Percentiles rank a stretch among this genome's conserved stretches.
Conservation (phyloP, 2,888 invertebrate genomes). For the Cryptosula pallasiana region DNA sequence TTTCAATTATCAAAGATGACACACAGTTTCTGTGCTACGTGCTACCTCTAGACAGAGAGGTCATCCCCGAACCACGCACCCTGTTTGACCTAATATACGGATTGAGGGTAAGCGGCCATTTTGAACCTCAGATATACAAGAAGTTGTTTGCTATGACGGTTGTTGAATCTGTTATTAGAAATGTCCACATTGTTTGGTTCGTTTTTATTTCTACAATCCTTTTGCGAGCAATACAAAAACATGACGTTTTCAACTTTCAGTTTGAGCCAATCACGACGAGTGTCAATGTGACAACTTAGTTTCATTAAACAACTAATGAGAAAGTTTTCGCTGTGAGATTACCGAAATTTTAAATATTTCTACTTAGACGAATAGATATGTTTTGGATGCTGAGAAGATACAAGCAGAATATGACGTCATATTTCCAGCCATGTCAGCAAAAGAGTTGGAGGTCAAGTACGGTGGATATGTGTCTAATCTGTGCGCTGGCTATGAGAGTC, state of each 20-base stretch:
- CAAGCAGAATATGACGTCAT: not conserved
- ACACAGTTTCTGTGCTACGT: not conserved
- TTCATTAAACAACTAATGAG: no score
- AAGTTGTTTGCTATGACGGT: no score
- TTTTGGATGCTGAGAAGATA: not conserved
- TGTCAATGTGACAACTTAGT: no score
- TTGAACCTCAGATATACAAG: no score
- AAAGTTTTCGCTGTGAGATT: no score
- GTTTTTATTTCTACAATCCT: no score
- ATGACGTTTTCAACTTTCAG: no score
- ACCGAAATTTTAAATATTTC: not conserved
- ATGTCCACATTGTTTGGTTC: no score
- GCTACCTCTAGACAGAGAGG: conserved; percentile 5
- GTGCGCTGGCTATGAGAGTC: not conserved
- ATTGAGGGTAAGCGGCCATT: not conserved
- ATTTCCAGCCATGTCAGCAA: not conserved
- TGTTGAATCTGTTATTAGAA: no score
- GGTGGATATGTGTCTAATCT: not conserved
- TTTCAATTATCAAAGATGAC: not conserved
- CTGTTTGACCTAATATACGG: not conserved
- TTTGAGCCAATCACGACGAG: no score
- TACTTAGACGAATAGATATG: not conserved
- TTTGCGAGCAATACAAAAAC: no score
- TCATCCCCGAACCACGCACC: not conserved
- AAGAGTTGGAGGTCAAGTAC: not conserved